Conservation (phyloP, 1,140 invertebrate species). For the Drosophila gunungcola region DNA sequence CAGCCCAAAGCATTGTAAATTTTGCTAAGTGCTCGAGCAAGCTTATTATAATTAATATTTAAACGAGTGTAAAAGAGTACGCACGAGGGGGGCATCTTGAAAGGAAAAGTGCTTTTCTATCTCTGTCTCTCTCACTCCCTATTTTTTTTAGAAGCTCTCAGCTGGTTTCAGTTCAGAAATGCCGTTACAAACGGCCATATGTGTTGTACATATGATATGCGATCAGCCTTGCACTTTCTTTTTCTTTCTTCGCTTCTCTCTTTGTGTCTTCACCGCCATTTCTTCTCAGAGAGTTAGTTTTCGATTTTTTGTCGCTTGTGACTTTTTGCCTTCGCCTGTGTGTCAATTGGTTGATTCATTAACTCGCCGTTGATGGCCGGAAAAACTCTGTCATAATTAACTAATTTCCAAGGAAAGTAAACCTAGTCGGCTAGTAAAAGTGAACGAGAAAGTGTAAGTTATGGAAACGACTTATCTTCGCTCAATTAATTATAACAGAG, state of each 20-base stretch:
- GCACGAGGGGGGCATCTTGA: conserved; percentile 25
- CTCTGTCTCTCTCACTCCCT: background rate
- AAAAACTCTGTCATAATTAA: conserved; percentile 49
- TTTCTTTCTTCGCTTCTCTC: conserved; percentile 45
- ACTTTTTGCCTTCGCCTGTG: conserved; percentile 19
- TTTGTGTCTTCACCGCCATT: conserved; percentile 32
- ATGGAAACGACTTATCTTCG: conserved; percentile 10
- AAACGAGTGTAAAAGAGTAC: background rate
- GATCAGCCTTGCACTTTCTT: conserved; percentile 58
- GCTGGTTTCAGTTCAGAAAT: conserved; percentile 24
- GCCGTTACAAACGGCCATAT: conserved; percentile 22
- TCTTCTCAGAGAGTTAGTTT: conserved; percentile 34
- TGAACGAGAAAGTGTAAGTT: conserved; percentile 34
- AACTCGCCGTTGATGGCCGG: conserved; percentile 28
- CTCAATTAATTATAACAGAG: conserved; percentile 13
- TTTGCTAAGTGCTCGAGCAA: conserved; percentile 14
- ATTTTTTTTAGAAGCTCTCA: conserved; percentile 9
- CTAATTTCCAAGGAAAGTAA: conserved; percentile 51
- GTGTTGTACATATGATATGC: conserved; percentile 33
- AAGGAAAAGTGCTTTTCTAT: conserved; percentile 39
- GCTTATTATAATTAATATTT: conserved; percentile 9
- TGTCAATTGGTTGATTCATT: conserved; percentile 65
- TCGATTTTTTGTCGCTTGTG: conserved; percentile 28
- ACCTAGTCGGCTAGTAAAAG: conserved; percentile 33
- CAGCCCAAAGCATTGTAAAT: conserved; percentile 3